Evolutionary conservation across 2,113 vertebrate genomes (phyloP), one percentile per base, ranked within the genome.

Genomic region (Desmodus rotundus): DNA sequence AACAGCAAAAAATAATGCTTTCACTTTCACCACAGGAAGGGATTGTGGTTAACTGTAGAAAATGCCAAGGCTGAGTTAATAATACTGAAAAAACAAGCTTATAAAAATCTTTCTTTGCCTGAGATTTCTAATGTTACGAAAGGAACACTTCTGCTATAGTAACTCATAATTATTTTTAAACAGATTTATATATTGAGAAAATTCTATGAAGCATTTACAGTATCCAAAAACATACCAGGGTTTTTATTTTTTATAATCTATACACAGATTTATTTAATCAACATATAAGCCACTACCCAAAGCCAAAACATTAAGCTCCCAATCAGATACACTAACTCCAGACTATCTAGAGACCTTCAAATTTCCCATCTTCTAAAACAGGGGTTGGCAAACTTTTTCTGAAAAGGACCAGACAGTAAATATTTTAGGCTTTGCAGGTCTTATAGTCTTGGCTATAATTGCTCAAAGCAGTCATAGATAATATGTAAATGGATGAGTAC

Each of bases 221-320:
- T 7, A 85, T 26, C 43, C 20, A 65, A 77, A 94, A 83, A 83
- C 54, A 19, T 50, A 63, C 68, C 20, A 76, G n/a, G 6, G 12
- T 56, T 65, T 94, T 90, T 65, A 83, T 67, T 95, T 86, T 93
- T 94, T 43, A 61, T 74, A 87, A 81, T 84, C 14, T 85, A 72
- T 17, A 87, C 6, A 19, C 68, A 87, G 52, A 38, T 92, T 89
- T 67, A 88, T 78, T 83, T 93, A 76, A 77, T 67, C 22, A 83
- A 65, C 26, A 83, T 52, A 87, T 72, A 78, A 97, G 84, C 33
- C 43, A 93, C 41, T 70, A 65, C 7, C 43, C 52, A 83, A 83
- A 93, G 38, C 9, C 54, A 93, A 67, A 80, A 93, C 15, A 28
- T 10, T 16, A 89, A 76, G 81, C 77, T 90, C 54, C 45, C 41